Conservation (phyloP, 2,888 invertebrate genomes). For the Kuschelorhynchus macadamiae region DNA sequence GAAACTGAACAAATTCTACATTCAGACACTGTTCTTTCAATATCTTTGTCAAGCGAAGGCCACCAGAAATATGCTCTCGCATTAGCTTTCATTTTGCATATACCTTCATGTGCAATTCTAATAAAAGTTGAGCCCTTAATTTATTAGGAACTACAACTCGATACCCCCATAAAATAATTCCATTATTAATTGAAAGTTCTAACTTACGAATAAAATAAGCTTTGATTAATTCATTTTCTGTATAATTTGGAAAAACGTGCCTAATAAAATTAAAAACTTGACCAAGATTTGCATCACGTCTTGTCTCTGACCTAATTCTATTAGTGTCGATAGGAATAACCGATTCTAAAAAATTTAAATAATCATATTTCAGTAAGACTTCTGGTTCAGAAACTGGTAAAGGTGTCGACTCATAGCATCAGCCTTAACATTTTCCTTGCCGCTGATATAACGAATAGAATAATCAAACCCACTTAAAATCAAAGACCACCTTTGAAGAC, state of each 20-base stretch:
- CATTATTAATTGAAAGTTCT: constrained; percentile 29
- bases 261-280: constrained; percentile 24
- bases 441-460: not conserved
- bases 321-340: not conserved
- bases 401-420: constrained; percentile 4
- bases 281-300: constrained; percentile 13
- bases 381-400: not conserved
- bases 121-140: constrained; percentile 33
- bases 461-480: constrained; percentile 7
- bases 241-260: constrained; percentile 18
- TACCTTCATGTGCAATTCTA: constrained; percentile 47
- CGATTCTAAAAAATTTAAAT: constrained; percentile 23
- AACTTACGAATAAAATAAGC: constrained; percentile 9
- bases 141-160: constrained; percentile 41
- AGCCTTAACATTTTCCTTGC: constrained; percentile 4
- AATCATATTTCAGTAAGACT: constrained; percentile 1
- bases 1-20: not conserved
- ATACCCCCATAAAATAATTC: constrained; percentile 33
- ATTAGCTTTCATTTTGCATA: constrained; percentile 28
- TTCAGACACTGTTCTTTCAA: not conserved
- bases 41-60: constrained; percentile 2
- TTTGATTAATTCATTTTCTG: constrained; percentile 21
- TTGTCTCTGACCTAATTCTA: no score
- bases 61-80: constrained; percentile 33
- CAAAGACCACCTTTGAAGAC: constrained; percentile 41